Evolutionary conservation across 2,888 invertebrate genomes (phyloP).

Genomic region (Campoplex capitator): DNA sequence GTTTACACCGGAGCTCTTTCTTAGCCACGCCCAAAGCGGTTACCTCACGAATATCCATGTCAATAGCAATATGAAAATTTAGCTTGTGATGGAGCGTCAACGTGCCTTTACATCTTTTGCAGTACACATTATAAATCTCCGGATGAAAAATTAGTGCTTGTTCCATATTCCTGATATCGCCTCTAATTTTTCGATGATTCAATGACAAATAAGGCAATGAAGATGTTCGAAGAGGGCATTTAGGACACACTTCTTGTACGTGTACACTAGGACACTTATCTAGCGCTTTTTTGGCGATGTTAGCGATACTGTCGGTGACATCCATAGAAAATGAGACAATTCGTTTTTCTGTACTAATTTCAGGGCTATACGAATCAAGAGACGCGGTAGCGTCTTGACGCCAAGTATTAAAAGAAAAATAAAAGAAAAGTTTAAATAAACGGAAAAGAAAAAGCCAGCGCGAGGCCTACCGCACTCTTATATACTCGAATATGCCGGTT

Average conservation of each 20-base stretch:
- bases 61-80: not conserved
- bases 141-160: not conserved
- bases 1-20: too few species aligned
- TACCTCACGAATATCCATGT: not conserved
- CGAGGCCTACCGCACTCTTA: too few species aligned
- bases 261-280: slow-evolving; percentile 1
- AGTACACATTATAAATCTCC: not conserved
- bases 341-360: not conserved
- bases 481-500: too few species aligned
- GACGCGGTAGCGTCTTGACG: too few species aligned
- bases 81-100: too few species aligned
- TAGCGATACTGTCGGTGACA: slow-evolving; percentile 1
- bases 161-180: not conserved
- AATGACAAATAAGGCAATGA: not conserved
- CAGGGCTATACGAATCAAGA: not conserved
- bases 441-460: too few species aligned
- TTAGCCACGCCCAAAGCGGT: too few species aligned
- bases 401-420: too few species aligned
- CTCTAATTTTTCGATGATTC: not conserved
- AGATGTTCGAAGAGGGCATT: not conserved
- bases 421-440: too few species aligned
- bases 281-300: not conserved
- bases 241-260: not conserved
- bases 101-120: too few species aligned
- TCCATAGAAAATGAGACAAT: not conserved